These are phyloP conservation scores for Lordiphosa collinella DNA, from an alignment of 1,140 invertebrate species.

Conservation along the genomic window DNA sequence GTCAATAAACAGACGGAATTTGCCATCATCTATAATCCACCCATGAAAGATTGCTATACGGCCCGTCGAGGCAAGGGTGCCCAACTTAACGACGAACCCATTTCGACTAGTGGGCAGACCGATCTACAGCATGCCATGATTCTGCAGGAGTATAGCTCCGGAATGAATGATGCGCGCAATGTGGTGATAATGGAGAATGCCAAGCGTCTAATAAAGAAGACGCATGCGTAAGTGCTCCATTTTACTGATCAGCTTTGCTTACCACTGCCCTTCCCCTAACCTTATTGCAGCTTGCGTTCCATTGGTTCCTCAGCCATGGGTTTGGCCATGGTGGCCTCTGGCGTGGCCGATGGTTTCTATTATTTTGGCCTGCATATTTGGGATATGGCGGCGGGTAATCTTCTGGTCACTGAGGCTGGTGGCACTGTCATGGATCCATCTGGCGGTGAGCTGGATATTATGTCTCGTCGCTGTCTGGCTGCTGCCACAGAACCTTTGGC, in stretches of 20 bases:
- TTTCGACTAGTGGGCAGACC: slow-evolving; percentile 23
- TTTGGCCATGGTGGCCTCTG: slow-evolving; percentile 93
- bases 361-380: slow-evolving; percentile 95
- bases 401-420: slow-evolving; percentile 95
- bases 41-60: slow-evolving; percentile 84
- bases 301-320: slow-evolving; percentile 95
- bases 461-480: slow-evolving; percentile 89
- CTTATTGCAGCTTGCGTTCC: slow-evolving; percentile 84
- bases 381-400: slow-evolving; percentile 92
- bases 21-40: slow-evolving; percentile 94
- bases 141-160: slow-evolving; percentile 80
- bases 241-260: background rate
- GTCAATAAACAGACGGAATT: slow-evolving; percentile 85
- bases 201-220: slow-evolving; percentile 83
- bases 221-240: slow-evolving; percentile 87
- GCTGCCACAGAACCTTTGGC: slow-evolving; percentile 87
- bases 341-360: slow-evolving; percentile 91
- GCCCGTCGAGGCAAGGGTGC: slow-evolving; percentile 34
- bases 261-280: background rate
- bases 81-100: slow-evolving; percentile 21
- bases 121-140: slow-evolving; percentile 24
- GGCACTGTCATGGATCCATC: slow-evolving; percentile 94
- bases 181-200: slow-evolving; percentile 88
- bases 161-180: slow-evolving; percentile 83
- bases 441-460: slow-evolving; percentile 88